These are phyloP conservation scores for Hephaestus fuliginosus DNA, from an alignment of 2,797 vertebrate species.

Conservation along the genomic window DNA sequence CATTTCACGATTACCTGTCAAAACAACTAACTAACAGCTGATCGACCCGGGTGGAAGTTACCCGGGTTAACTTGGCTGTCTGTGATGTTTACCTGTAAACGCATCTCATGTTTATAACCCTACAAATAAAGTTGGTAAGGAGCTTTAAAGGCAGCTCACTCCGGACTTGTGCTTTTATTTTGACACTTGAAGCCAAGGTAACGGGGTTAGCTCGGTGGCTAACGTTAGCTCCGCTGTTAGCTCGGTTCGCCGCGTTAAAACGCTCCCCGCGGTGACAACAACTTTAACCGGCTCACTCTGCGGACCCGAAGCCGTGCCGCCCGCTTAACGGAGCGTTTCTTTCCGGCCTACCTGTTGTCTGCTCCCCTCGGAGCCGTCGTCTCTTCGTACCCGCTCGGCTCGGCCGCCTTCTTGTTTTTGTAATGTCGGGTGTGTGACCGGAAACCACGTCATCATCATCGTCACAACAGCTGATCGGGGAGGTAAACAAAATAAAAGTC, in stretches of 20 bases:
- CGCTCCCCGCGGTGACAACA: conserved; percentile 21
- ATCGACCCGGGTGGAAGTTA: not conserved
- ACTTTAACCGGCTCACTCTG: rapidly evolving
- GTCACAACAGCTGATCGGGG: conserved; percentile 54
- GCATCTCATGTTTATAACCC: rapidly evolving
- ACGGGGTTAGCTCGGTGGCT: conserved; percentile 57
- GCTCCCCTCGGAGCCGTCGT: not conserved
- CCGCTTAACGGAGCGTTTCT: rapidly evolving
- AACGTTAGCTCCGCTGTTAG: conserved; percentile 37
- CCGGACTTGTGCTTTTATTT: not conserved
- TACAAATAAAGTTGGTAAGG: not conserved
- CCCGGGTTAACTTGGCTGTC: too few relatives aligned
- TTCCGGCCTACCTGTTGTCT: conserved; percentile 39
- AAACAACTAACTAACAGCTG: conserved; percentile 31
- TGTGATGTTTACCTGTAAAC: rapidly evolving
- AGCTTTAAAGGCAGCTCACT: not conserved
- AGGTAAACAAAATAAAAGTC: too few relatives aligned
- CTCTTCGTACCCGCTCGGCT: conserved; percentile 12
- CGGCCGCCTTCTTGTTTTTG: conserved; percentile 65
- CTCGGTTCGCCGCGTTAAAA: not conserved
- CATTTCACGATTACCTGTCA: conserved; percentile 43
- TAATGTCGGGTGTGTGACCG: conserved; percentile 75
- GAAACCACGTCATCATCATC: conserved; percentile 72
- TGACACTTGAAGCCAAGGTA: conserved; percentile 20
- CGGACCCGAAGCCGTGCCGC: rapidly evolving